These are phyloP conservation scores for Maccullochella peelii DNA, from an alignment of 2,113 vertebrate species.

Conservation along the genomic window DNA sequence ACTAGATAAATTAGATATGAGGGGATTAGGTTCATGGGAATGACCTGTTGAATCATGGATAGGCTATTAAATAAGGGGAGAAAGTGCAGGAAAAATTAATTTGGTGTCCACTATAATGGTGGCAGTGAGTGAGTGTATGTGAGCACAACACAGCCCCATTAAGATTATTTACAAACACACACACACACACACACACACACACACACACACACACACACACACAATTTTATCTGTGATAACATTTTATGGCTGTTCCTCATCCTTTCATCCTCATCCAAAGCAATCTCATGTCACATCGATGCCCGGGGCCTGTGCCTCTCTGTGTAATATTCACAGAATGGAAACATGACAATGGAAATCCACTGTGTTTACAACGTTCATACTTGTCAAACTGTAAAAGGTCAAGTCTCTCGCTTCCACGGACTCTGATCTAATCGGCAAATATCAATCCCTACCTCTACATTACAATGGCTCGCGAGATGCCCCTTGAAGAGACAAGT, in stretches of 20 bases:
- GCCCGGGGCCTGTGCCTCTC: slow-evolving; percentile 17
- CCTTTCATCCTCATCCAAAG: slow-evolving; percentile 55
- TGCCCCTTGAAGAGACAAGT: slow-evolving; percentile 34
- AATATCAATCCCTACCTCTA: slow-evolving; percentile 65
- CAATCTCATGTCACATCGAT: slow-evolving; percentile 50
- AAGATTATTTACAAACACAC: slow-evolving; percentile 16
- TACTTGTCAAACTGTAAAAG: slow-evolving; percentile 76
- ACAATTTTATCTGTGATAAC: slow-evolving; percentile 38
- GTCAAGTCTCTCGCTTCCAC: slow-evolving; percentile 73
- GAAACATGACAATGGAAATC: slow-evolving; percentile 68
- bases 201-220: background rate
- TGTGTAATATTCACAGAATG: slow-evolving; percentile 48
- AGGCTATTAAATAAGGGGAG: slow-evolving; percentile 56
- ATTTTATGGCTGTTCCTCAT: slow-evolving; percentile 52
- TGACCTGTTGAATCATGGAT: slow-evolving; percentile 81
- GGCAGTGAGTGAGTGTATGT: slow-evolving; percentile 15
- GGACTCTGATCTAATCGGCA: slow-evolving; percentile 70
- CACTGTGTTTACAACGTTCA: slow-evolving; percentile 74
- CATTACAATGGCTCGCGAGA: slow-evolving; percentile 38
- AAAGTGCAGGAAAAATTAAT: slow-evolving; percentile 36
- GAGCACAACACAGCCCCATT: slow-evolving; percentile 15
- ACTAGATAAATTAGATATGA: slow-evolving; percentile 78
- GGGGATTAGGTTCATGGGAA: slow-evolving; percentile 77
- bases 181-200: background rate
- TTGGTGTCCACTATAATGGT: slow-evolving; percentile 38